Percentiles rank a stretch among this genome's conserved stretches.
Evolutionary conservation across 1,140 invertebrate species (phyloP).

Genomic region (Pogonognathellus flavescens): DNA sequence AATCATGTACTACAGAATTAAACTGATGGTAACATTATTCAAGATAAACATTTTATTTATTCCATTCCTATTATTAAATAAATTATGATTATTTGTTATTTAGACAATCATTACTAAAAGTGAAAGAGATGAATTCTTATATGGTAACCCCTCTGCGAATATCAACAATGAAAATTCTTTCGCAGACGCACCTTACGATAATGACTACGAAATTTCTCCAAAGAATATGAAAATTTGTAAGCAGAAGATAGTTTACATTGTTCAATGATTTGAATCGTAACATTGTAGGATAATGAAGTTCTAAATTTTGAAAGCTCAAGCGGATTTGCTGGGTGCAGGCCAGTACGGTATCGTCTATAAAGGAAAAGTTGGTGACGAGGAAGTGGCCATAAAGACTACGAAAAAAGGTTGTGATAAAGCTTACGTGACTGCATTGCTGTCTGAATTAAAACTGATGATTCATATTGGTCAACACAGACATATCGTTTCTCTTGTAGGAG

Average conservation of each 20-base stretch:
- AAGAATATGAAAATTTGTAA: background rate
- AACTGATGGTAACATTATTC: too few relatives aligned
- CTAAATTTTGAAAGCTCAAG: too few relatives aligned
- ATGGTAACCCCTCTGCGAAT: background rate
- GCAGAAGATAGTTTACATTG: background rate
- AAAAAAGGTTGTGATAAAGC: background rate
- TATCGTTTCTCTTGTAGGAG: slow-evolving; percentile 83
- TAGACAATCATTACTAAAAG: background rate
- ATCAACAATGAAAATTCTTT: background rate
- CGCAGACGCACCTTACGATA: background rate
- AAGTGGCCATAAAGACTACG: slow-evolving; percentile 55
- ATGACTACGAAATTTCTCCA: background rate
- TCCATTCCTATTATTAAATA: too few relatives aligned
- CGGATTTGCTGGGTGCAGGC: background rate
- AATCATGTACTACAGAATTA: too few relatives aligned
- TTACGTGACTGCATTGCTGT: slow-evolving; percentile 71
- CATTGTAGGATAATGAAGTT: too few relatives aligned
- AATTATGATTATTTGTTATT: background rate
- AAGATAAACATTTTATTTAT: too few relatives aligned
- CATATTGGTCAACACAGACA: slow-evolving; percentile 82
- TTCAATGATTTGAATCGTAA: background rate
- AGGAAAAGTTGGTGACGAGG: background rate
- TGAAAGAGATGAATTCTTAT: background rate
- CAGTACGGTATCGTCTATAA: background rate
- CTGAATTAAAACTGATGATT: slow-evolving; percentile 86